phyloP scores from a whole-genome alignment of 2,888 invertebrate species.

The Drosophila meridiana region DNA sequence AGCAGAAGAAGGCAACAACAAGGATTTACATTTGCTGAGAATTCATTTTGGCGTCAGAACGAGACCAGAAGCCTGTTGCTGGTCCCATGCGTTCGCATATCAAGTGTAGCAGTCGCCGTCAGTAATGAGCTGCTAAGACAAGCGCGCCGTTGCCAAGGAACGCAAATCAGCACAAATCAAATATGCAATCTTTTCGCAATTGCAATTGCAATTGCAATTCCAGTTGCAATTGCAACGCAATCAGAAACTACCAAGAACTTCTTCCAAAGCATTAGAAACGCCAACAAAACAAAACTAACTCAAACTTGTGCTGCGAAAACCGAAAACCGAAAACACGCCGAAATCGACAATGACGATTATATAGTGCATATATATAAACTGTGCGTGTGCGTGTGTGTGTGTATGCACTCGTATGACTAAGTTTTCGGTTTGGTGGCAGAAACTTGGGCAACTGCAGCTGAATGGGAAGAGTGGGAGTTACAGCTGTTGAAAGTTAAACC shows the following conservation, averaged over 20 bases:
- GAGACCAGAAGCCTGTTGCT: constrained; percentile 26
- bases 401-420: constrained; percentile 29
- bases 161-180: constrained; percentile 57
- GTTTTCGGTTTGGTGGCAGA: constrained; percentile 21
- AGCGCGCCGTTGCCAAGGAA: constrained; percentile 47
- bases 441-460: constrained; percentile 13
- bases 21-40: constrained; percentile 16
- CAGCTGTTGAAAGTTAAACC: constrained; percentile 68
- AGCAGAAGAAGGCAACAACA: constrained; percentile 7
- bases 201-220: constrained; percentile 41
- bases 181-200: constrained; percentile 57
- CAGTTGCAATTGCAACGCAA: constrained; percentile 50
- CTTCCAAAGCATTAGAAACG: constrained; percentile 59
- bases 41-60: constrained; percentile 12
- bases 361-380: constrained; percentile 11
- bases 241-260: constrained; percentile 51
- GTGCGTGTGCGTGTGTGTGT: neutral
- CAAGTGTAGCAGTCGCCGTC: constrained; percentile 25
- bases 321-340: constrained; percentile 55
- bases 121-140: constrained; percentile 45
- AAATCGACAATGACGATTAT: constrained; percentile 66
- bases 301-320: constrained; percentile 50
- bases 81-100: constrained; percentile 46
- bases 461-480: constrained; percentile 27
- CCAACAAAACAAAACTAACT: constrained; percentile 59